A percentile compares a stretch with the other conserved stretches of the same genome.
phyloP scores from a whole-genome alignment of 1,140 invertebrate genomes.

The Drosophila eugracilis region DNA sequence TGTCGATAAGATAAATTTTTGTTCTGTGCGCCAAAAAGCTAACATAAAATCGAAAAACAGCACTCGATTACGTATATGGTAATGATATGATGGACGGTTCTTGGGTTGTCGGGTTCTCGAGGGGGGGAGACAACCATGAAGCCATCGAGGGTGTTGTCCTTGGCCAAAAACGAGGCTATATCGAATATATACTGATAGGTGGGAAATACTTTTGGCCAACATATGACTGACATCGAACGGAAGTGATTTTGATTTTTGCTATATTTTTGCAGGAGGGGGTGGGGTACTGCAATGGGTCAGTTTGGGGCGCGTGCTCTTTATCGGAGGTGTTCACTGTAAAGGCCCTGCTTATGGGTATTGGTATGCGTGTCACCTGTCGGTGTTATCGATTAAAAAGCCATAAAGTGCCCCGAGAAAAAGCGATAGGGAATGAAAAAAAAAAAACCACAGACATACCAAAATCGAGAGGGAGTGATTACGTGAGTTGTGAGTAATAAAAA shows the following conservation, averaged over 20 bases:
- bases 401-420: slow-evolving; percentile 55
- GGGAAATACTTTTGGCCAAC: slow-evolving; percentile 8
- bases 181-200: slow-evolving; percentile 10
- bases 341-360: slow-evolving; percentile 17
- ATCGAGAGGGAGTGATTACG: slow-evolving; percentile 61
- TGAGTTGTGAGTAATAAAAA: slow-evolving; percentile 64
- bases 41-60: slow-evolving; percentile 76
- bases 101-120: not conserved
- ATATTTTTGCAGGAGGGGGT: slow-evolving; percentile 1
- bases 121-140: slow-evolving; percentile 2
- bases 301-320: slow-evolving; percentile 46
- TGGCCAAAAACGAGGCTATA: slow-evolving; percentile 26
- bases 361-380: slow-evolving; percentile 38
- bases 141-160: slow-evolving; percentile 18
- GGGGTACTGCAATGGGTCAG: slow-evolving; percentile 17
- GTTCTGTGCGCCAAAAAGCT: slow-evolving; percentile 51
- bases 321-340: slow-evolving; percentile 56
- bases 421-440: slow-evolving; percentile 27
- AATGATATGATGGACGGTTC: slow-evolving; percentile 49
- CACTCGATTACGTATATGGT: slow-evolving; percentile 68
- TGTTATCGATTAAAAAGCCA: slow-evolving; percentile 74
- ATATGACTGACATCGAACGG: slow-evolving; percentile 62
- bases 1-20: slow-evolving; percentile 74
- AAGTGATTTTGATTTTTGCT: slow-evolving; percentile 46
- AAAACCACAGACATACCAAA: slow-evolving; percentile 21